Evolutionary conservation across 2,797 vertebrate species (phyloP).

Genomic region (Sebastes glaucus): DNA sequence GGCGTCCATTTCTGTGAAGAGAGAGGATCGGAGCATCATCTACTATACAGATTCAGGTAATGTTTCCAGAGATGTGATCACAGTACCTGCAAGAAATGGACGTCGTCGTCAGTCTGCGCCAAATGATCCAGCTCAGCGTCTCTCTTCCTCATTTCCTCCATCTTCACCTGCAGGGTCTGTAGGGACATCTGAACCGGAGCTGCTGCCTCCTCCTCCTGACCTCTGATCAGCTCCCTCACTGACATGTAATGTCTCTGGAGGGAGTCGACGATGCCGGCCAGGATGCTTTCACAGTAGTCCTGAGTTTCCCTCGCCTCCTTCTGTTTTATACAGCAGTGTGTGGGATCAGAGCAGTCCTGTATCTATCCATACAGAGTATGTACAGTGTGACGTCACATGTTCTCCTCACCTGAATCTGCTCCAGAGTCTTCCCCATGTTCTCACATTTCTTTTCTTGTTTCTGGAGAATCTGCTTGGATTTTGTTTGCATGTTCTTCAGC

Average conservation of each 20-base stretch:
- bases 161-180: neutral
- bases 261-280: conserved; percentile 30
- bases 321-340: conserved; percentile 41
- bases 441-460: neutral
- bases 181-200: conserved; percentile 11
- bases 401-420: conserved; percentile 52
- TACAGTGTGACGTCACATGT: neutral
- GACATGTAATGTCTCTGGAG: conserved; percentile 57
- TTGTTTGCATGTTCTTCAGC: conserved; percentile 18
- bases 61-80: neutral
- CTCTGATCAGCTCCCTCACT: conserved; percentile 34
- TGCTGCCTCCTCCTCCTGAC: conserved; percentile 7
- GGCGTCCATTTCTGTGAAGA: conserved; percentile 49
- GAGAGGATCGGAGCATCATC: neutral
- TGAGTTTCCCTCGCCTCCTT: conserved; percentile 18
- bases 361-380: accelerated
- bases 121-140: conserved; percentile 42
- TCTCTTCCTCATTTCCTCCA: conserved; percentile 22
- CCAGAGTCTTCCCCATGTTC: neutral
- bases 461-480: conserved; percentile 25
- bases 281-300: conserved; percentile 54
- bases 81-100: conserved; percentile 63
- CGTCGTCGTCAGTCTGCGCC: conserved; percentile 11
- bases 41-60: neutral
- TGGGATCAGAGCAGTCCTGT: neutral